Conservation (phyloP, 2,888 invertebrate species). For the Glyphotaelius pellucidus region DNA sequence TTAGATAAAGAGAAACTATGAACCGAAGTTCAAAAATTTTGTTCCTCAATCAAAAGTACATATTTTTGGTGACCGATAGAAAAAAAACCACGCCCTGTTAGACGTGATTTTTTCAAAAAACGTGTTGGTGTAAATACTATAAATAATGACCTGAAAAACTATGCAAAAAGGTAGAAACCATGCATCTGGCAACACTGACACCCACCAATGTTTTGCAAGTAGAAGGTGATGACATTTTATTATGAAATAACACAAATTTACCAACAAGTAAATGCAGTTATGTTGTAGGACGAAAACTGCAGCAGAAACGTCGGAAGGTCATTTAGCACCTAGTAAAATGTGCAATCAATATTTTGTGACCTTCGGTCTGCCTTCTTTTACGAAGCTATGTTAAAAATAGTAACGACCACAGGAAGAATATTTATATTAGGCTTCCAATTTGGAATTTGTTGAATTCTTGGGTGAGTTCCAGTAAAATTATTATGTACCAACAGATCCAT, state of each 20-base stretch:
- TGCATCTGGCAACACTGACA: neutral
- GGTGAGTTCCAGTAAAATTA: neutral
- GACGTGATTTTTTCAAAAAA: too few relatives aligned
- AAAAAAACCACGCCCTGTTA: too few relatives aligned
- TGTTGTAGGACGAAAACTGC: neutral
- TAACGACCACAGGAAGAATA: neutral
- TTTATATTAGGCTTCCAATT: neutral
- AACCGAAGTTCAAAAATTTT: too few relatives aligned
- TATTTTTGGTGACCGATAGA: too few relatives aligned
- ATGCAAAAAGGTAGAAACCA: too few relatives aligned
- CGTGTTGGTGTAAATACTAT: too few relatives aligned
- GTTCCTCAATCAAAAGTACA: too few relatives aligned
- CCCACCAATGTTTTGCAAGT: neutral
- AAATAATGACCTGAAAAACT: too few relatives aligned
- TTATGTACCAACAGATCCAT: neutral
- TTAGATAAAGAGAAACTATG: too few relatives aligned
- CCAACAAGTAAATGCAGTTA: neutral
- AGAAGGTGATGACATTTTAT: neutral
- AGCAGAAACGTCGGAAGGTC: neutral
- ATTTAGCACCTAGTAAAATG: neutral
- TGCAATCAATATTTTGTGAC: neutral
- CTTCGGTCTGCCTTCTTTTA: neutral
- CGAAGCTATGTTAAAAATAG: neutral
- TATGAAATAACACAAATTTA: neutral
- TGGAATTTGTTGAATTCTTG: neutral